Percentiles rank a stretch among this genome's conserved stretches.
Evolutionary conservation across 1,140 invertebrate genomes (phyloP).

Genomic region (Lucilia cuprina): DNA sequence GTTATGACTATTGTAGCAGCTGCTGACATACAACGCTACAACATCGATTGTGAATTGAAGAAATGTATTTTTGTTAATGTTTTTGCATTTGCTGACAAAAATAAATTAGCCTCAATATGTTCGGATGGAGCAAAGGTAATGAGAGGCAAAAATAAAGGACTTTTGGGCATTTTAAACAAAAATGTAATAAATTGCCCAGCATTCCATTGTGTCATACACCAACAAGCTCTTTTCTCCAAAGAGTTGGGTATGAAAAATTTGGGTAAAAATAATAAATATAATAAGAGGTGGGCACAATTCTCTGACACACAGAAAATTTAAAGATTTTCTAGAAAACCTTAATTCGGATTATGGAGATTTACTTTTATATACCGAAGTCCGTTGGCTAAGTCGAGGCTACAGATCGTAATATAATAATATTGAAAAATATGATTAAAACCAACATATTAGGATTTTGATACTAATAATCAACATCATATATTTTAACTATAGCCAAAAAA

Average conservation of each 20-base stretch:
- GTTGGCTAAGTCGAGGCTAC: neutral
- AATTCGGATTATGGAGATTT: slow-evolving; percentile 34
- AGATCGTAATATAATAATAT: too few relatives aligned
- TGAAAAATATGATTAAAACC: too few relatives aligned
- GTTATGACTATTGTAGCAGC: too few relatives aligned
- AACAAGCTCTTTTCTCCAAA: slow-evolving; percentile 27
- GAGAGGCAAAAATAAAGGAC: slow-evolving; percentile 11
- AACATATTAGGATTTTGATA: too few relatives aligned
- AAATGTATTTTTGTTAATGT: too few relatives aligned
- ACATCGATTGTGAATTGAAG: too few relatives aligned
- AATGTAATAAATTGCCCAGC: slow-evolving; percentile 19
- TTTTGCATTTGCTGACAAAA: too few relatives aligned
- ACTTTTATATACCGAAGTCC: neutral
- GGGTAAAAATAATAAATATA: slow-evolving; percentile 29
- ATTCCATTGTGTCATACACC: slow-evolving; percentile 29
- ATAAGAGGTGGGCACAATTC: slow-evolving; percentile 36
- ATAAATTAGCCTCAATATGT: too few relatives aligned
- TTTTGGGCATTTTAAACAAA: slow-evolving; percentile 20
- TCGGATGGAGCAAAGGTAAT: slow-evolving; percentile 26
- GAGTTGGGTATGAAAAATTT: slow-evolving; percentile 5
- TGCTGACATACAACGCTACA: too few relatives aligned
- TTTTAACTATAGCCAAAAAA: too few relatives aligned
- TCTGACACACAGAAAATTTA: slow-evolving; percentile 36
- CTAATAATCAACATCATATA: too few relatives aligned
- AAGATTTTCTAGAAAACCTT: slow-evolving; percentile 23